phyloP scores from a whole-genome alignment of 2,113 vertebrate genomes.

The Aegotheles bennettii region DNA sequence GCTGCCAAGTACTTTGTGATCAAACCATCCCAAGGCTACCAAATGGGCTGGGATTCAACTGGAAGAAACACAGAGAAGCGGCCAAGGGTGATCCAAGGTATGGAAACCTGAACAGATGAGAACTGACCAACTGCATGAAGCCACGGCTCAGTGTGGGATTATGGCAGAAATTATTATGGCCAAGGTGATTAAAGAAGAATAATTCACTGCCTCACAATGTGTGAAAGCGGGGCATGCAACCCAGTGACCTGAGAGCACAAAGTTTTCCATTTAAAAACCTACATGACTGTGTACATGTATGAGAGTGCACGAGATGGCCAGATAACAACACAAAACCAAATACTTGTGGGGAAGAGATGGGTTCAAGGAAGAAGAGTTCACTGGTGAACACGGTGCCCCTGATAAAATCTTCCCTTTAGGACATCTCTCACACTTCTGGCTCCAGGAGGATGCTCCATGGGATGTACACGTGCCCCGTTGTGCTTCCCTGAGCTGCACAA shows the following conservation, averaged over 20 bases:
- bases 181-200: not conserved
- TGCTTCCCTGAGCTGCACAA: not conserved
- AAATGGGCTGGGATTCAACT: not conserved
- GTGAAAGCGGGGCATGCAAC: not conserved
- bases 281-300: too few species aligned
- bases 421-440: not conserved
- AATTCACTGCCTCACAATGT: not conserved
- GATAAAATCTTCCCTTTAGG: not conserved
- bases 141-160: not conserved
- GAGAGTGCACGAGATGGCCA: not conserved
- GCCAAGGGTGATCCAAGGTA: not conserved
- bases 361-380: not conserved
- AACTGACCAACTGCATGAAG: not conserved
- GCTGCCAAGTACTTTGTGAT: not conserved
- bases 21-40: not conserved
- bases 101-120: not conserved
- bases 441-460: not conserved
- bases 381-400: not conserved
- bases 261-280: not conserved
- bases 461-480: accelerated
- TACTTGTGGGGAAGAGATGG: not conserved
- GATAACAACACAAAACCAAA: not conserved
- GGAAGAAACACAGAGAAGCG: not conserved
- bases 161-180: not conserved
- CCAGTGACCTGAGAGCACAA: not conserved